Evolutionary conservation across 2,888 invertebrate genomes (phyloP).

Genomic region (Epinotia brunnichana): DNA sequence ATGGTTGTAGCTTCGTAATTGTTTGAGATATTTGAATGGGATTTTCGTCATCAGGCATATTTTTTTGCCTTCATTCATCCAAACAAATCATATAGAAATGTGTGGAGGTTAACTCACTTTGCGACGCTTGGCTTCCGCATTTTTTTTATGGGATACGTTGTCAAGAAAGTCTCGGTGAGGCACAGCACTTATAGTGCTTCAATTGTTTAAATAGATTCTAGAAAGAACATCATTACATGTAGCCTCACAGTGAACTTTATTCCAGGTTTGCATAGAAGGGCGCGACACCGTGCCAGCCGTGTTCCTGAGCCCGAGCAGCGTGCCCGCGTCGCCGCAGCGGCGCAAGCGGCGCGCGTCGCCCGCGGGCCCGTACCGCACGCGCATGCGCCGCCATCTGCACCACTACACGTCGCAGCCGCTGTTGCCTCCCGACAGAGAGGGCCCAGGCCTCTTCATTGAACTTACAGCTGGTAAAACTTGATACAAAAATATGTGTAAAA

Average conservation of each 20-base stretch:
- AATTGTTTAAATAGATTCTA: too few relatives aligned
- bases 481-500: background rate
- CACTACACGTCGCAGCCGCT: constrained; percentile 97
- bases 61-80: too few relatives aligned
- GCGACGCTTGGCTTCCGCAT: too few relatives aligned
- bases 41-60: too few relatives aligned
- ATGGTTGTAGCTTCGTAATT: too few relatives aligned
- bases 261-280: constrained; percentile 82
- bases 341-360: constrained; percentile 86
- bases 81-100: too few relatives aligned
- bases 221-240: too few relatives aligned
- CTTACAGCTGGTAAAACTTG: constrained; percentile 63
- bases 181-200: too few relatives aligned
- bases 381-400: constrained; percentile 75
- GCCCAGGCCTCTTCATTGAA: constrained; percentile 91
- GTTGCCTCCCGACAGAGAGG: constrained; percentile 94
- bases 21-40: too few relatives aligned
- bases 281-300: constrained; percentile 89
- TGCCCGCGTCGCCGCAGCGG: constrained; percentile 87
- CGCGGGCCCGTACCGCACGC: constrained; percentile 82
- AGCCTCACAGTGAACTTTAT: background rate
- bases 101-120: too few relatives aligned
- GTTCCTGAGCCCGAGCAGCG: constrained; percentile 90
- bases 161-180: too few relatives aligned
- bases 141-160: too few relatives aligned